A percentile compares a stretch with the other conserved stretches of the same genome.
Evolutionary conservation across 2,797 vertebrate genomes (phyloP).

Genomic region (Periophthalmus magnuspinnatus): DNA sequence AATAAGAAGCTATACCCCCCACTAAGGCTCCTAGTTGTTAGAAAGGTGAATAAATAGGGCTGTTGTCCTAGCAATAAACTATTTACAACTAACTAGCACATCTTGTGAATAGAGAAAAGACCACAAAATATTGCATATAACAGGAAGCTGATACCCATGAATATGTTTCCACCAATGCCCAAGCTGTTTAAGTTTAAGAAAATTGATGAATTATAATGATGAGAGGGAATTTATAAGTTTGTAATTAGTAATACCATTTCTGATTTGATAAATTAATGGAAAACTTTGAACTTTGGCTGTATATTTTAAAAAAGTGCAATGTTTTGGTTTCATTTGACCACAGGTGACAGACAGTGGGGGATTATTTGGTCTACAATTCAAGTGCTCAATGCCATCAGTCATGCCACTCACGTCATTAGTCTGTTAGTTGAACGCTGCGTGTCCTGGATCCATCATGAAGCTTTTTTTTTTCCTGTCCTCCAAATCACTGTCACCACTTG

Average conservation of each 20-base stretch:
- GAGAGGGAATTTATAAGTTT: background rate
- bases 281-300: background rate
- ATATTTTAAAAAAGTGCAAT: background rate
- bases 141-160: no score
- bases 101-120: no score
- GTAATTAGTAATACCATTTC: background rate
- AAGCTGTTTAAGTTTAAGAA: background rate
- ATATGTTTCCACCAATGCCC: background rate
- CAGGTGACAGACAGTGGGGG: constrained; percentile 53
- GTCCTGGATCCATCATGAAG: constrained; percentile 3
- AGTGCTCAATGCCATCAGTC: constrained; percentile 44
- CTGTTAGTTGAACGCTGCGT: background rate
- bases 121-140: no score
- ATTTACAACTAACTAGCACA: no score
- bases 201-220: background rate
- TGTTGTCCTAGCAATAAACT: no score
- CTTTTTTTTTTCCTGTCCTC: constrained; percentile 4
- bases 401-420: constrained; percentile 44
- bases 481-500: constrained; percentile 4
- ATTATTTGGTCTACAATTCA: constrained; percentile 43
- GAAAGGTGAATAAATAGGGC: no score
- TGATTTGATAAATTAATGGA: background rate
- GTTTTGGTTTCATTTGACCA: constrained; percentile 31
- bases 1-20: no score
- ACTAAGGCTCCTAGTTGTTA: no score